Conservation (phyloP, 1,140 invertebrate species). For the Zaprionus inermis region DNA sequence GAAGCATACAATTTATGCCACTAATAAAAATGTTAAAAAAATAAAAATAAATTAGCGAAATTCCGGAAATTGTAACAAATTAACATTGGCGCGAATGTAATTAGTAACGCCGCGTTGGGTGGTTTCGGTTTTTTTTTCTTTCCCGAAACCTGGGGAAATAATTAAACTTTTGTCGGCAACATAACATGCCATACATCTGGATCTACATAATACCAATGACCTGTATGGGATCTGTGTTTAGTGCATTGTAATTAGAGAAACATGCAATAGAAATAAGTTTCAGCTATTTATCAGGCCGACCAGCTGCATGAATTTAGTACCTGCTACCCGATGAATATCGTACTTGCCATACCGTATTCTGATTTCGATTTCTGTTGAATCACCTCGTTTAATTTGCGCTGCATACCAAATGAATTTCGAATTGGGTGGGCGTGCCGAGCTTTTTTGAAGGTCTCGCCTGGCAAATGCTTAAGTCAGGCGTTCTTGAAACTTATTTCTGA, state of each 20-base stretch:
- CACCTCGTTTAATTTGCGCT: constrained; percentile 27
- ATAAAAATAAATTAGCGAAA: constrained; percentile 81
- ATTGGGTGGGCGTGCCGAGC: constrained; percentile 21
- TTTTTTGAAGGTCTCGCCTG: constrained; percentile 2
- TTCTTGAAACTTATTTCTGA: background rate
- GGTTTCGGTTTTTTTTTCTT: constrained; percentile 21
- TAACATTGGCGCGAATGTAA: constrained; percentile 78
- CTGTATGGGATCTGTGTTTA: background rate
- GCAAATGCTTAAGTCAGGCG: constrained; percentile 18
- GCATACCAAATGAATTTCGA: constrained; percentile 31
- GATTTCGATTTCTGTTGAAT: constrained; percentile 30
- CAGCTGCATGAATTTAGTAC: constrained; percentile 1
- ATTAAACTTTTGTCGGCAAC: constrained; percentile 28
- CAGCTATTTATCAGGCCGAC: constrained; percentile 1
- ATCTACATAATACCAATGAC: constrained; percentile 5
- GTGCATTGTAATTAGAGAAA: constrained; percentile 28
- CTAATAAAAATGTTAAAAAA: constrained; percentile 75
- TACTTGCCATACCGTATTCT: background rate
- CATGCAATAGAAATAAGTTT: constrained; percentile 21
- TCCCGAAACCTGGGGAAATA: constrained; percentile 31
- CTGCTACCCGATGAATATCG: background rate
- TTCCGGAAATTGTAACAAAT: constrained; percentile 83
- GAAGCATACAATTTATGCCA: constrained; percentile 64
- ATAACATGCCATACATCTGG: constrained; percentile 1
- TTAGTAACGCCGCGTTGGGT: constrained; percentile 70